phyloP scores from a whole-genome alignment of 2,888 invertebrate genomes.

The Mellilla xanthometata region DNA sequence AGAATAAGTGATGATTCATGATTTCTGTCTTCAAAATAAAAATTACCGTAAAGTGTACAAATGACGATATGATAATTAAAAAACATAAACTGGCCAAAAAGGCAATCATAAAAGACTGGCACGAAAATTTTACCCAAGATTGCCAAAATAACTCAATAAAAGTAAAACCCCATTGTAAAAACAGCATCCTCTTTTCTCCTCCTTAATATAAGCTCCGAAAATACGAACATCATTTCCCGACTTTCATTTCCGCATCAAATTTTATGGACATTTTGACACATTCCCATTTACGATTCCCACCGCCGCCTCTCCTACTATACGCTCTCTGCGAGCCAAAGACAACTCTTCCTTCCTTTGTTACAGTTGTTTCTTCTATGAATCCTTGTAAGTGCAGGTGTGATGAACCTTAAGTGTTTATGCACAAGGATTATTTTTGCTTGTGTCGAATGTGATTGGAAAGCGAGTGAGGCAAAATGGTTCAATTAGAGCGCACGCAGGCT shows the following conservation, averaged over 20 bases:
- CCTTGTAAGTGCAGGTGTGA: background rate
- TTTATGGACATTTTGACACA: conserved; percentile 32
- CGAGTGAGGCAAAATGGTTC: conserved; percentile 20
- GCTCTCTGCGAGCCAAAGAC: conserved; percentile 1
- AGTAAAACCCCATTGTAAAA: background rate
- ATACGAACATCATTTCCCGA: conserved; percentile 21
- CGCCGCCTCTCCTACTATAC: conserved; percentile 17
- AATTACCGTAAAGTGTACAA: too few relatives aligned
- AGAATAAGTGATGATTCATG: too few relatives aligned
- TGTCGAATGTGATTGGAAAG: too few relatives aligned
- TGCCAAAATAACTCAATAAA: too few relatives aligned
- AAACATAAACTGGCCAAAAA: too few relatives aligned
- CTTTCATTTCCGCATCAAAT: conserved; percentile 21
- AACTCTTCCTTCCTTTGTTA: background rate
- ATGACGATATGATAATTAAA: too few relatives aligned
- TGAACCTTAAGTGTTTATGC: background rate
- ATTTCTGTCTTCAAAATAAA: too few relatives aligned
- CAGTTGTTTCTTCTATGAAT: background rate
- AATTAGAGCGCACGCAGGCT: conserved; percentile 25
- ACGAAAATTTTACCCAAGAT: background rate
- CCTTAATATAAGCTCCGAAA: conserved; percentile 20
- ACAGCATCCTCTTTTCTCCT: background rate
- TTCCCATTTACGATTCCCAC: conserved; percentile 29
- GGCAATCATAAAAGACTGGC: too few relatives aligned
- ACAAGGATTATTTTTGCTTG: conserved; percentile 23